Percentiles rank a stretch among this genome's conserved stretches.
These are phyloP conservation scores for Salmo trutta DNA, from an alignment of 2,797 vertebrate species.

Conservation along the genomic window DNA sequence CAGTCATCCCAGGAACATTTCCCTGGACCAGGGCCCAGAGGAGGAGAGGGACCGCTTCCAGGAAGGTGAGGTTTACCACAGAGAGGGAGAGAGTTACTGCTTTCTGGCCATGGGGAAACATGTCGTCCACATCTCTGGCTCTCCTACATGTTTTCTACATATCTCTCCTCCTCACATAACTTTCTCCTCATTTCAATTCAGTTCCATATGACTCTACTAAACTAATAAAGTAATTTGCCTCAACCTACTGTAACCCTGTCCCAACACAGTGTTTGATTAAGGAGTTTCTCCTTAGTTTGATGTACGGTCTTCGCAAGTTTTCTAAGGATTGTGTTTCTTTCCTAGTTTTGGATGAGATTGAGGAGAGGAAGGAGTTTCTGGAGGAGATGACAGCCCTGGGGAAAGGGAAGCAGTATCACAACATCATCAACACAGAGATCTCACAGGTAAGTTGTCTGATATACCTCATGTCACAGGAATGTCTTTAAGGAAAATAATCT, in stretches of 20 bases:
- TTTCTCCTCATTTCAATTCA: not conserved
- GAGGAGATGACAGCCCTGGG: conserved; percentile 87
- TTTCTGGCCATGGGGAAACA: not conserved
- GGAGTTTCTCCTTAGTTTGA: not conserved
- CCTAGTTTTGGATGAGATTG: conserved; percentile 87
- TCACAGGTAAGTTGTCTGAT: conserved; percentile 79
- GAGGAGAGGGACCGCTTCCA: conserved; percentile 78
- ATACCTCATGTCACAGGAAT: not conserved
- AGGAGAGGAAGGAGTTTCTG: conserved; percentile 86
- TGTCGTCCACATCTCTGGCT: not conserved
- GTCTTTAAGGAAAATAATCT: not conserved
- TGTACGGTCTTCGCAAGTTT: conserved; percentile 21
- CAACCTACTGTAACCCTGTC: not conserved
- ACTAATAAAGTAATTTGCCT: not conserved
- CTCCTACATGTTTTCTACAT: too few species aligned
- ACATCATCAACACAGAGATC: conserved; percentile 85
- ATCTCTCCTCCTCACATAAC: too few species aligned
- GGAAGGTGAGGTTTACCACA: conserved; percentile 73
- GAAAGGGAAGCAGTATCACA: conserved; percentile 74
- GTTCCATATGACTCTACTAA: not conserved
- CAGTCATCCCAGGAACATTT: conserved; percentile 3
- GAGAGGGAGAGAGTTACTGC: not conserved
- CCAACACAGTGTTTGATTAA: not conserved
- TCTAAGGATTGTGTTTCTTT: conserved; percentile 7
- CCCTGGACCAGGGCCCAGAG: conserved; percentile 24